These are phyloP conservation scores for Mechanitis mazaeus DNA, from an alignment of 2,888 invertebrate species.

Conservation along the genomic window DNA sequence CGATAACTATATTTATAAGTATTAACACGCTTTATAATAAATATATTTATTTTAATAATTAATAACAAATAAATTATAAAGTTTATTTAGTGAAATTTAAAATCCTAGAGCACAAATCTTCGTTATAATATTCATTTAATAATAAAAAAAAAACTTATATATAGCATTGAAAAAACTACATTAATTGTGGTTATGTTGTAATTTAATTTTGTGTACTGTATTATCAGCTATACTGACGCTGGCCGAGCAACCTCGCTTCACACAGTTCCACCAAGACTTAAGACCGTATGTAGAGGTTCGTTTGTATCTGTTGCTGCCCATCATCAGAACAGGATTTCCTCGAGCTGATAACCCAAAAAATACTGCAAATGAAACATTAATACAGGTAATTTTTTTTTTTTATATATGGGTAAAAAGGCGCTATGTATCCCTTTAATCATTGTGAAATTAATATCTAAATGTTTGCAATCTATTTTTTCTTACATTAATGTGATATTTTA, in stretches of 20 bases:
- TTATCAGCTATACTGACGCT: constrained; percentile 27
- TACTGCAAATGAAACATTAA: constrained; percentile 31
- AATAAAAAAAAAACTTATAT: too few species aligned
- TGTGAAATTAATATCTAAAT: not conserved
- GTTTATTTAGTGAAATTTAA: too few species aligned
- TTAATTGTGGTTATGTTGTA: constrained; percentile 34
- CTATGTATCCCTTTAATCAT: not conserved
- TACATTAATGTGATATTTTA: too few species aligned
- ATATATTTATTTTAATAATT: too few species aligned
- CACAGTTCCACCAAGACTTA: constrained; percentile 44
- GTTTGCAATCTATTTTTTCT: too few species aligned
- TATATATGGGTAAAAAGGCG: not conserved
- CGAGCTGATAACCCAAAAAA: constrained; percentile 36
- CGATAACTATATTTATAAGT: too few species aligned
- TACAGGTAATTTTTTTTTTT: not conserved
- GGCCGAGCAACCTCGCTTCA: constrained; percentile 39
- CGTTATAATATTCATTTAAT: too few species aligned
- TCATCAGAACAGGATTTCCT: constrained; percentile 38
- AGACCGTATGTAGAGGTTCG: constrained; percentile 32
- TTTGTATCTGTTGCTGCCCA: constrained; percentile 36
- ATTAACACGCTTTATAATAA: too few species aligned
- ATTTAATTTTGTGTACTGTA: constrained; percentile 30
- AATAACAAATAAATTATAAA: too few species aligned
- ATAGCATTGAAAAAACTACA: too few species aligned
- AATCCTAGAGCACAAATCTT: too few species aligned